Evolutionary conservation across 2,888 invertebrate species (phyloP), one percentile per base, ranked within the genome.

Genomic region (Andrena dorsata): DNA sequence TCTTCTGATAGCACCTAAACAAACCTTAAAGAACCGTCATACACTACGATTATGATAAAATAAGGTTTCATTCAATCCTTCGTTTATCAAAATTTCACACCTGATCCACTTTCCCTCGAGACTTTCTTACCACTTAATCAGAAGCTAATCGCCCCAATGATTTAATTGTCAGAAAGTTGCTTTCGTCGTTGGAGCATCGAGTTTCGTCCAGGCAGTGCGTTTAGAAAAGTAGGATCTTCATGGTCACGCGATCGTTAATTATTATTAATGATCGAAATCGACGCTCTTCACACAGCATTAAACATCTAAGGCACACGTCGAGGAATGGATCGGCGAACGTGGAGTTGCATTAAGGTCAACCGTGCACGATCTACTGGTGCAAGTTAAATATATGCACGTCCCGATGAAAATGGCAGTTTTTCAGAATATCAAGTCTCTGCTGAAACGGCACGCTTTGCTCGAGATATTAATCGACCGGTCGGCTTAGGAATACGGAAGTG

Each of bases 401-500:
- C n/a, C 56, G 53, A 76, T 80, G 68, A 53, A 77, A 58, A 71
- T 63, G 10, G 1, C 30, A 13, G 0, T 72, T 84, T 84, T 68
- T 56, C 23, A 2, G 70, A 69, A 64, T 73, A 70, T 20, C 56
- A 83, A 78, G 26, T 77, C 61, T 74, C 71, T 7, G 28, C 35
- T 26, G 49, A 63, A 78, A 51, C 61, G 26, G 51, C 35, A 35
- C 68, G 53, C 28, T 73, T 60, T 49, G 60, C 16, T 28, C 61
- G 60, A 70, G 64, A 70, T 83, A 83, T 75, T 83, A 83, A 83
- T 76, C 41, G 41, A 76, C 77, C 23, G 71, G 56, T 56, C 66
- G 51, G 64, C 68, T 82, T 75, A 61, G 76, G 74, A 84, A 85
- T 71, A 85, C 84, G 88, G 84, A 88, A 87, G 80, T 71, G 68